Conservation (phyloP, 2,888 invertebrate species). For the Cephus spinipes region DNA sequence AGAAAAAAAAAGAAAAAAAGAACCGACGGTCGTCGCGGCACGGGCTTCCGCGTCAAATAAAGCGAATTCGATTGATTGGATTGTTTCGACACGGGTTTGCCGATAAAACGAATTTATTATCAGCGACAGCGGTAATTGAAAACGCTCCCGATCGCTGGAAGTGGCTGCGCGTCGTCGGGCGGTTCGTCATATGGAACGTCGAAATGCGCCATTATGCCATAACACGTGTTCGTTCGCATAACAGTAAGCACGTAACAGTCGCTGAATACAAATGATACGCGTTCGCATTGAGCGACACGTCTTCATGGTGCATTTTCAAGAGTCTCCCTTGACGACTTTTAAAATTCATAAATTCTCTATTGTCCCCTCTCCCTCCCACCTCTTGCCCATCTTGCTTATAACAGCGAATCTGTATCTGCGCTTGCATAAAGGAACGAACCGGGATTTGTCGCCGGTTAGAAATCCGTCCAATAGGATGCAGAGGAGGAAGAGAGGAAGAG, state of each 20-base stretch:
- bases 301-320: background rate
- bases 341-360: background rate
- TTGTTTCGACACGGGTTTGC: background rate
- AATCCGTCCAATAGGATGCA: background rate
- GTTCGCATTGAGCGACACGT: background rate
- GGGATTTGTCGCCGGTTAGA: background rate
- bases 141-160: background rate
- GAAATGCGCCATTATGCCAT: constrained; percentile 1
- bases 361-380: background rate
- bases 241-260: constrained; percentile 7
- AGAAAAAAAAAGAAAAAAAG: background rate
- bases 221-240: constrained; percentile 3
- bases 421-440: background rate
- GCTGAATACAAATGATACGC: background rate
- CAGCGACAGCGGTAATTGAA: background rate
- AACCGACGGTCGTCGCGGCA: background rate
- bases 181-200: background rate
- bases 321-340: background rate
- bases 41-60: background rate
- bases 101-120: background rate
- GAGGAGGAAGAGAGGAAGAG: too few species aligned
- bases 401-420: background rate
- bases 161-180: background rate
- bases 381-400: background rate
- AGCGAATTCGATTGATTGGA: background rate